A percentile compares a stretch with the other conserved stretches of the same genome.
These are phyloP conservation scores for Ectemnius continuus DNA, from an alignment of 2,888 invertebrate species.

Conservation along the genomic window DNA sequence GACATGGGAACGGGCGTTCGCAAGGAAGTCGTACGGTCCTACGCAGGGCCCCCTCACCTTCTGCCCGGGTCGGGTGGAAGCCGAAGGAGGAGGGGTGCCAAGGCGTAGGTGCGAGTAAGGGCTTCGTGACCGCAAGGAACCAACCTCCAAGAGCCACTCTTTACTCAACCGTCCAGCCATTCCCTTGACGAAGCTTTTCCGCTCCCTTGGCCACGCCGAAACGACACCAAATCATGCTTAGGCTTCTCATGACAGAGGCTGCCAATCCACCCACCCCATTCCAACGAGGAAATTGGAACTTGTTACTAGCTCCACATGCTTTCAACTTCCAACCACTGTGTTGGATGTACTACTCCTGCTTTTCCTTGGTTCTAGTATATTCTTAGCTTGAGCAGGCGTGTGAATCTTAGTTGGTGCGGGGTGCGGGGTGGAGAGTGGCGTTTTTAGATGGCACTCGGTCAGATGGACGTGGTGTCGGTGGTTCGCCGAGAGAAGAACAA, in stretches of 20 bases:
- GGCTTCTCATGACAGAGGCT: too few relatives aligned
- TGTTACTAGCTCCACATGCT: too few relatives aligned
- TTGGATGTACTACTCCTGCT: too few relatives aligned
- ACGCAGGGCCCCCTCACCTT: slow-evolving; percentile 38
- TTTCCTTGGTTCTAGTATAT: too few relatives aligned
- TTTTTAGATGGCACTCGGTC: background rate
- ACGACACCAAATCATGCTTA: background rate
- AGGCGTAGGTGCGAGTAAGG: slow-evolving; percentile 37
- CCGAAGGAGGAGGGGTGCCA: background rate
- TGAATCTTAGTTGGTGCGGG: too few relatives aligned
- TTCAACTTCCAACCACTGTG: too few relatives aligned
- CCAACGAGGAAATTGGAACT: too few relatives aligned
- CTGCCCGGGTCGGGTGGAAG: slow-evolving; percentile 7
- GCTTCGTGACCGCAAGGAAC: slow-evolving; percentile 20
- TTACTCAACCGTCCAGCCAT: slow-evolving; percentile 11
- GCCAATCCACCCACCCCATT: too few relatives aligned
- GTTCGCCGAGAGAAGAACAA: slow-evolving; percentile 35
- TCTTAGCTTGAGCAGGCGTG: too few relatives aligned
- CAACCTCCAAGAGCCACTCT: background rate
- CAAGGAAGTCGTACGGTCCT: slow-evolving; percentile 63
- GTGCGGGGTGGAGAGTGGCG: too few relatives aligned
- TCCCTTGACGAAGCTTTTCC: slow-evolving; percentile 10
- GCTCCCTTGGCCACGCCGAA: background rate
- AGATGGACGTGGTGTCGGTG: slow-evolving; percentile 11
- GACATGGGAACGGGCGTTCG: slow-evolving; percentile 74